phyloP scores from a whole-genome alignment of 1,140 invertebrate species.

The Atta colombica region DNA sequence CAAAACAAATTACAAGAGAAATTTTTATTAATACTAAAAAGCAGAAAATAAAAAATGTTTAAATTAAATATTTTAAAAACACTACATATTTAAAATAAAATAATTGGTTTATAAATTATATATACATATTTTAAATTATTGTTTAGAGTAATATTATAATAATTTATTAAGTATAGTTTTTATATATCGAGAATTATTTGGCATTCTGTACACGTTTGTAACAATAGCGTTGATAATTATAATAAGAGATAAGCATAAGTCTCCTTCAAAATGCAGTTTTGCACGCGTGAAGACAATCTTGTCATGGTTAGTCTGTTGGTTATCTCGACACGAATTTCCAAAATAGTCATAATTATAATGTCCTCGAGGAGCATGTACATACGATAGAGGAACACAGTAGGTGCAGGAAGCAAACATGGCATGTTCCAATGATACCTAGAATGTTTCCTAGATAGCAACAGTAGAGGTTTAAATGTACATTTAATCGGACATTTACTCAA shows the following conservation, averaged over 20 bases:
- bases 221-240: slow-evolving; percentile 38
- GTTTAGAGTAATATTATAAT: neutral
- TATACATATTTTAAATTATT: neutral
- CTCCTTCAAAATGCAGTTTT: slow-evolving; percentile 3
- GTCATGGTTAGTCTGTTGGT: slow-evolving; percentile 38
- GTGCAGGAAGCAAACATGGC: slow-evolving; percentile 60
- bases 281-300: slow-evolving; percentile 24
- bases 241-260: slow-evolving; percentile 45
- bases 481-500: slow-evolving; percentile 57
- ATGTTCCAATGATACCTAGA: slow-evolving; percentile 54
- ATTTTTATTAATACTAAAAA: neutral
- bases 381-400: slow-evolving; percentile 39
- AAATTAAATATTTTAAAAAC: neutral
- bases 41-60: neutral
- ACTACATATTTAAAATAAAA: neutral
- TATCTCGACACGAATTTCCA: slow-evolving; percentile 44
- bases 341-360: slow-evolving; percentile 61
- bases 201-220: neutral
- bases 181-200: neutral
- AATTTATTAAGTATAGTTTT: neutral
- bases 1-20: neutral
- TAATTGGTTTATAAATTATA: neutral
- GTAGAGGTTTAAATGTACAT: slow-evolving; percentile 41
- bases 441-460: slow-evolving; percentile 45
- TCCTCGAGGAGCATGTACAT: slow-evolving; percentile 45